Conservation (phyloP, 2,888 invertebrate species). For the Hemithea aestivaria region DNA sequence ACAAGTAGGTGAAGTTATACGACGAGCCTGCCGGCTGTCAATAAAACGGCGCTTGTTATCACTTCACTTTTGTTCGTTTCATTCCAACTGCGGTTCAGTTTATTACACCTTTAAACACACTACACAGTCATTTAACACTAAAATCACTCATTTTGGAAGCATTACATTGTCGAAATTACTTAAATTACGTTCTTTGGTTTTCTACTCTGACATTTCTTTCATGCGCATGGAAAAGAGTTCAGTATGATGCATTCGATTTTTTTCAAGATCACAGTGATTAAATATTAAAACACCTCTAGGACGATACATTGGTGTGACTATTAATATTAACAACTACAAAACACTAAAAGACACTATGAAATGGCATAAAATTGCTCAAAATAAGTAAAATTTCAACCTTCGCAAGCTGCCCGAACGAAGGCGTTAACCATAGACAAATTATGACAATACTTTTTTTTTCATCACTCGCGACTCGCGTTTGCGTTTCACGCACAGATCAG, state of each 20-base stretch:
- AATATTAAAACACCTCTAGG: constrained; percentile 28
- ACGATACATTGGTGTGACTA: constrained; percentile 40
- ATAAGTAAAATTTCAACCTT: constrained; percentile 44
- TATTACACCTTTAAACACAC: constrained; percentile 12
- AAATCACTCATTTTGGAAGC: constrained; percentile 15
- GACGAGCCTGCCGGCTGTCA: constrained; percentile 75
- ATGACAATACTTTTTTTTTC: constrained; percentile 28
- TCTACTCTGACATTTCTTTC: constrained; percentile 66
- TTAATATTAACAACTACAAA: neutral
- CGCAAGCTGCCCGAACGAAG: constrained; percentile 46
- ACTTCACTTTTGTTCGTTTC: constrained; percentile 60
- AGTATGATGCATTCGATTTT: constrained; percentile 50
- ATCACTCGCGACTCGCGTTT: neutral
- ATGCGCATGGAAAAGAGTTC: constrained; percentile 68
- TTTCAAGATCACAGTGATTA: constrained; percentile 26
- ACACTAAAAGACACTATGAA: constrained; percentile 15
- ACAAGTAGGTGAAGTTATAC: constrained; percentile 20
- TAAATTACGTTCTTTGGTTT: constrained; percentile 44
- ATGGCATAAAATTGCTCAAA: constrained; percentile 35
- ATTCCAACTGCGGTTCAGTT: constrained; percentile 46
- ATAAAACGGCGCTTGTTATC: constrained; percentile 22
- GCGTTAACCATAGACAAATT: constrained; percentile 67
- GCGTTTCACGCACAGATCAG: neutral
- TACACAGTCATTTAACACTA: constrained; percentile 1
- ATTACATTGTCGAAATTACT: constrained; percentile 61